These are phyloP conservation scores for Oryzias celebensis DNA, from an alignment of 2,113 vertebrate genomes.

Conservation along the genomic window DNA sequence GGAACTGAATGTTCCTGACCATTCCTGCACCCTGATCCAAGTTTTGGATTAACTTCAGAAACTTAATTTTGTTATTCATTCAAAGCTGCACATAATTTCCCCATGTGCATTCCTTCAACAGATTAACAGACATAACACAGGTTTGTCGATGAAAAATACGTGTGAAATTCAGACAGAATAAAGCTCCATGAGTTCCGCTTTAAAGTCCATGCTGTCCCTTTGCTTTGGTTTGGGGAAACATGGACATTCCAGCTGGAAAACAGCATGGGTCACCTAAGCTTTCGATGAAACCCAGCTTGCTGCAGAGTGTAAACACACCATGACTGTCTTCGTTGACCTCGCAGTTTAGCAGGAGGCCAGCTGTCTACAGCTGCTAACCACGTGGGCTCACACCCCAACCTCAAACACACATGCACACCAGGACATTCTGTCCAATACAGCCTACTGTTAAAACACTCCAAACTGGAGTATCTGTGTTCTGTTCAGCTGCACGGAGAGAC, in stretches of 20 bases:
- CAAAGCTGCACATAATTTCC: too few relatives aligned
- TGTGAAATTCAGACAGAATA: neutral
- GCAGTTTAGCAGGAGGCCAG: constrained; percentile 8
- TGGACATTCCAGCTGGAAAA: neutral
- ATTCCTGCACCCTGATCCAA: neutral
- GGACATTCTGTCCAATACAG: neutral
- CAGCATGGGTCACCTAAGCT: constrained; percentile 1
- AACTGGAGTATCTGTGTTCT: neutral
- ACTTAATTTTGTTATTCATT: too few relatives aligned
- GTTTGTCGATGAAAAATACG: too few relatives aligned
- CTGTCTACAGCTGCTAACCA: constrained; percentile 32
- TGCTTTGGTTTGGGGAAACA: neutral
- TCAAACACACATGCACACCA: constrained; percentile 3
- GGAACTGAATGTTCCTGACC: too few relatives aligned
- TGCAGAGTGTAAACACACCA: neutral
- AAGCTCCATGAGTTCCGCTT: neutral
- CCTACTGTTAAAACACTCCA: neutral
- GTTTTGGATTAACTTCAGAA: too few relatives aligned
- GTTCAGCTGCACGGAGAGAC: neutral
- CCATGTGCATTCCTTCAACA: too few relatives aligned
- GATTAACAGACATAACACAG: too few relatives aligned
- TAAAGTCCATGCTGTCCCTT: neutral
- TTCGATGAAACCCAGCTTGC: neutral
- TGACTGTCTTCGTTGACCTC: constrained; percentile 23
- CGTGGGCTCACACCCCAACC: neutral